Conservation (phyloP, 2,888 invertebrate genomes). For the Drosophila flavopinicola region DNA sequence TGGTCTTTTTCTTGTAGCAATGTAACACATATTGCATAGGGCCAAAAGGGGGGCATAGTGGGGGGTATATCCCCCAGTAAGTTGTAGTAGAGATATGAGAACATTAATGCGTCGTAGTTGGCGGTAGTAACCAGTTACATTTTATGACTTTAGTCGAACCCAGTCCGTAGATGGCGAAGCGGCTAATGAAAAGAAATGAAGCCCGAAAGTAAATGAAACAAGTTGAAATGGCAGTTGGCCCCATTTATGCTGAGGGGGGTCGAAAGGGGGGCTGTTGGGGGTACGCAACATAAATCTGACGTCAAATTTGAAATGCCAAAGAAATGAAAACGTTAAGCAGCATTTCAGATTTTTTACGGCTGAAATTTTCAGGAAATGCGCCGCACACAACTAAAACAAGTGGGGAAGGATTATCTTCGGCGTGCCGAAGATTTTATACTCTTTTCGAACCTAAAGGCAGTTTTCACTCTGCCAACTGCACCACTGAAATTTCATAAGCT, state of each 20-base stretch:
- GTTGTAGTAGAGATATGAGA: constrained; percentile 61
- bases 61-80: constrained; percentile 6
- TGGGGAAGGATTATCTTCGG: no score
- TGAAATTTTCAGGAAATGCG: constrained; percentile 58
- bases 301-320: constrained; percentile 58
- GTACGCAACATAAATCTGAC: constrained; percentile 47
- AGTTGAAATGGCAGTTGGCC: constrained; percentile 61
- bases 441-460: no score
- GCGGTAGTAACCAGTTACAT: constrained; percentile 72
- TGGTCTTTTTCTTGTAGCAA: constrained; percentile 33
- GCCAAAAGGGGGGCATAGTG: not conserved
- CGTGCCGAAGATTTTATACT: no score
- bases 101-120: constrained; percentile 58
- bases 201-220: constrained; percentile 63
- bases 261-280: not conserved
- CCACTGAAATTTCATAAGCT: no score
- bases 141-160: constrained; percentile 66
- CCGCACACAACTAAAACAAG: constrained; percentile 9
- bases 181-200: constrained; percentile 77
- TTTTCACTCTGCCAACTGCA: no score
- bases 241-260: constrained; percentile 10
- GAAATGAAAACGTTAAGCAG: constrained; percentile 66
- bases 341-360: constrained; percentile 57
- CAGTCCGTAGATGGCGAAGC: constrained; percentile 57
- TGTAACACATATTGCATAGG: constrained; percentile 64